Evolutionary conservation across 2,888 invertebrate genomes (phyloP).

Genomic region (Papilio gigon): DNA sequence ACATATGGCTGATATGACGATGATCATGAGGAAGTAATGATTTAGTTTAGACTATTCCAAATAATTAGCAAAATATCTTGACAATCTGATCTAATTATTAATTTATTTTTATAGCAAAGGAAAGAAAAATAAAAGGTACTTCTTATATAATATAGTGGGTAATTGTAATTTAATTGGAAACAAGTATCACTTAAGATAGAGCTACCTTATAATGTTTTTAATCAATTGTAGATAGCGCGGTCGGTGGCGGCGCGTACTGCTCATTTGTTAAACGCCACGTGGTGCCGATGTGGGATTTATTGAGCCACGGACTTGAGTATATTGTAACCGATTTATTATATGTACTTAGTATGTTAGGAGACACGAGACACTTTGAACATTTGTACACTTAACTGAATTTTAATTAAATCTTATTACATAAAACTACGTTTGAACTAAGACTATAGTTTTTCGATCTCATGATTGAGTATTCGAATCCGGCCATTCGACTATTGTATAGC

Average conservation of each 20-base stretch:
- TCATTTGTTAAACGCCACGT: conserved; percentile 75
- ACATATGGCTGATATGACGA: too few relatives aligned
- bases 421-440: too few relatives aligned
- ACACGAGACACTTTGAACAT: conserved; percentile 1
- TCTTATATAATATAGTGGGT: background rate
- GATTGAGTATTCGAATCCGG: too few relatives aligned
- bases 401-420: too few relatives aligned
- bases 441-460: too few relatives aligned
- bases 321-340: conserved; percentile 36
- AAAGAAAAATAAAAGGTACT: background rate
- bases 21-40: too few relatives aligned
- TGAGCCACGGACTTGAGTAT: conserved; percentile 43
- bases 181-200: conserved; percentile 38
- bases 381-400: background rate
- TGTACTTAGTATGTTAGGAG: background rate
- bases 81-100: background rate
- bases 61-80: background rate
- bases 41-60: background rate
- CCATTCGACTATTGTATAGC: too few relatives aligned
- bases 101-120: background rate
- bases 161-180: conserved; percentile 32
- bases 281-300: conserved; percentile 72
- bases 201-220: conserved; percentile 40
- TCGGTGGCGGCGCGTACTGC: conserved; percentile 70
- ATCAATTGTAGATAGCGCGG: conserved; percentile 35